Base-by-base conservation (phyloP, 2,888 invertebrate species). In the Apoda limacodes region DNA sequence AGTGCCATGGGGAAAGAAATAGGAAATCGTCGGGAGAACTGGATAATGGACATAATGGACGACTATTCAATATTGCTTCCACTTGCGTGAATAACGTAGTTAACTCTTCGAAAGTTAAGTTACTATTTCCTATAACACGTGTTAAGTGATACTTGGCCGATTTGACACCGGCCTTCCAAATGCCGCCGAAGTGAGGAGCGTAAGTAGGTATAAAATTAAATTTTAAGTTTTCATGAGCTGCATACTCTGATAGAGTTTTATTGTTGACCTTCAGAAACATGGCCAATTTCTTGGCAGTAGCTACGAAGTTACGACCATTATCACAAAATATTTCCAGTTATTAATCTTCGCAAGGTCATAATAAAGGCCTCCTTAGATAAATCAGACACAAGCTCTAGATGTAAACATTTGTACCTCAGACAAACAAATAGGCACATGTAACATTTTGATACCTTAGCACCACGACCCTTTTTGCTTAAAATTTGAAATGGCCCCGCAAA, bases 11-110 rank as follows among this genome's bases (percentile, higher is more conserved):
- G 11, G 44, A 28, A 5, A 46, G 29, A 25, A 34, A 34, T 3
- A 35, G 37, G 25, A 39, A 27, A 19, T 48, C 45, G 22, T 46
- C 19, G 20, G 43, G 42, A 19, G 21, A 30, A 5, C 40, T 37
- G 3, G 43, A 45, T 10, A 48, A 6, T 7, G 45, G 46, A 26
- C 32, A 40, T 21, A 48, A 32, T 10, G 45, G 48, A 19, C 45
- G 43, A 9, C 39, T 40, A 21, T 43, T 48, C 5, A 45, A 25
- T 10, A 43, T 38, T 4, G 45, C 37, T 23, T 43, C 43, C 23
- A 46, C 36, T n/a, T n/a, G n/a, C n/a, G n/a, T n/a, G 25, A 39
- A 40, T 7, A 41, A 23, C 3, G 40, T 43, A 4, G 28, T 9
- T 19, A 43, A 23, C 24, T 44, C 42, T 15, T 41, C 30, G 31